Evolutionary conservation across 37 sponge, comb jelly and placozoan genomes (phyloP), one percentile per base, ranked within the genome.

Genomic region (Halisarca cf. caerulea): DNA sequence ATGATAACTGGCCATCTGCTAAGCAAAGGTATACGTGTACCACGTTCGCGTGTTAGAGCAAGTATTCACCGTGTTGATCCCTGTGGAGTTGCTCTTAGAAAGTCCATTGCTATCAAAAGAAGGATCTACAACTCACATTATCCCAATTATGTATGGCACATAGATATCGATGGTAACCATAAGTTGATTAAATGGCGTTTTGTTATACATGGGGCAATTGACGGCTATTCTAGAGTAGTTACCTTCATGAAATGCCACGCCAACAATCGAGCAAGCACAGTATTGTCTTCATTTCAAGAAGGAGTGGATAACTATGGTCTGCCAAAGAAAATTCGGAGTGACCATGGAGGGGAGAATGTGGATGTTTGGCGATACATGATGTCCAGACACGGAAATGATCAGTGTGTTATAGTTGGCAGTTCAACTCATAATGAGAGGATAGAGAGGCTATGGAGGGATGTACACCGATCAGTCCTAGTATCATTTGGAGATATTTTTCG

Each of bases 281-380:
- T 74, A 1, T 39, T 74, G 9, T 38, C 44, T 21, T 3, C 45
- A 40, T 74, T 74, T 24, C 18, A 14, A 41, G 1, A 7, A 3
- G 77, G 77, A 44, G n/a, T n/a, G n/a, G n/a, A n/a, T n/a, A n/a
- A n/a, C n/a, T n/a, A n/a, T n/a, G n/a, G n/a, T n/a, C n/a, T n/a
- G n/a, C 77, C 77, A 7, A 40, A 44, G 42, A 74, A 74, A 41
- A 37, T 74, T 1, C 15, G 77, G n/a, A 74, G 25, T 41, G 77
- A 74, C 15, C 77, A 74, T 41, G 44, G 77, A n/a, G 45, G 77
- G 41, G 77, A 74, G 6, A 74, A 37, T 40, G 42, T 37, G 1
- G 24, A 74, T n/a, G 77, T 74, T 15, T 74, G 77, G 77, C 77
- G 45, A 20, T n/a, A 41, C 21, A 80, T 80, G 80, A 80, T 80